Evolutionary conservation across 2,797 vertebrate genomes (phyloP), one percentile per base, ranked within the genome.

Genomic region (Atherinosoma microstoma): DNA sequence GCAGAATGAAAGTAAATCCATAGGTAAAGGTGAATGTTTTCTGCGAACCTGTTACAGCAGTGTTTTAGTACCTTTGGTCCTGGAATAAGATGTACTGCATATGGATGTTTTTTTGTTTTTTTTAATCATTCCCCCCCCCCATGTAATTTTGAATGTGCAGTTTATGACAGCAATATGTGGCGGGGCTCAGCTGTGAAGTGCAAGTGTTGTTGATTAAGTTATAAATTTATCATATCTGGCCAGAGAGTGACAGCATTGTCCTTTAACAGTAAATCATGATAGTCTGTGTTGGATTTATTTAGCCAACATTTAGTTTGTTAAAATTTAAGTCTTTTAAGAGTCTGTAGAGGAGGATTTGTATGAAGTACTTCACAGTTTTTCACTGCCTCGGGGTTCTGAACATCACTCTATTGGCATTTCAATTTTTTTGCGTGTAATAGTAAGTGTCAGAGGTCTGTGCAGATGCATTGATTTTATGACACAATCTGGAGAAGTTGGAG

Each of bases 391-490:
- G 13, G 56, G 5, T 45, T 69, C 69, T 35, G 24, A 73, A 70
- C 68, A 75, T 65, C 35, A 18, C 57, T 65, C 65, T 70, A 40
- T 16, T 69, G 42, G 61, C 54, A 67, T 84, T 82, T 78, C 67
- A 66, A 54, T 85, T 80, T 34, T 82, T 77, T 64, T 62, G 2
- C 1, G 0, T 67, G 73, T 84, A 81, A 87, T 80, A 78, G 60
- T 27, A 73, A 68, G 51, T 87, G 86, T 77, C 83, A 78, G 54
- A 63, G 73, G 73, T 76, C 67, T 56, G 64, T 79, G 73, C 73
- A 72, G 69, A 81, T 60, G 73, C 57, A 90, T 93, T 63, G 89
- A 92, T 93, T 93, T 90, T 88, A 82, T 80, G 84, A 82, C 84
- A 80, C 61, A 0, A 38, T 29, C 47, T 47, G 61, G 72, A 78